A percentile compares a stretch with the other conserved stretches of the same genome.
These are phyloP conservation scores for Drosophila asahinai DNA, from an alignment of 1,140 invertebrate species.

Conservation along the genomic window DNA sequence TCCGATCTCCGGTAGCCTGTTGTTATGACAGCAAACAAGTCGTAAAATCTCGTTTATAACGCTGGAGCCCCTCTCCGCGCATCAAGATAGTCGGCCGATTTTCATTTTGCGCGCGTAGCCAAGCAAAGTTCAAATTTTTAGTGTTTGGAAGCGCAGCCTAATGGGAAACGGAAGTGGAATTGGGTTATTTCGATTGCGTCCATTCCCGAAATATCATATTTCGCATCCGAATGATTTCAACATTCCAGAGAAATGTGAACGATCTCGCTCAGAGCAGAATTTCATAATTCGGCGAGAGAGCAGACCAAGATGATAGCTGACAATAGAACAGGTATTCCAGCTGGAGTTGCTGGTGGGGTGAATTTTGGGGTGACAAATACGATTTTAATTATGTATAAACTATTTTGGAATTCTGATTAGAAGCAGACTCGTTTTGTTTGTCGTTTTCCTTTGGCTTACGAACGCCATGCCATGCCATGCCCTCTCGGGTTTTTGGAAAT, in stretches of 20 bases:
- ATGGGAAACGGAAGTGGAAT: conserved; percentile 53
- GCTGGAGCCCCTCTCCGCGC: neutral
- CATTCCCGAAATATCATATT: conserved; percentile 44
- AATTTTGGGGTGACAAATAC: conserved; percentile 61
- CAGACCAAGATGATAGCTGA: conserved; percentile 27
- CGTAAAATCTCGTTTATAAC: conserved; percentile 68
- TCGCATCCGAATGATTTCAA: conserved; percentile 15
- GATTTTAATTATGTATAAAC: conserved; percentile 71
- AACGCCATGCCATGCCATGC: neutral
- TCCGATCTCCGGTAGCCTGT: conserved; percentile 60
- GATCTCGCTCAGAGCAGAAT: conserved; percentile 4
- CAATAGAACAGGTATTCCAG: conserved; percentile 64
- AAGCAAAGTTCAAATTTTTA: conserved; percentile 39
- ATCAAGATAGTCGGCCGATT: conserved; percentile 32
- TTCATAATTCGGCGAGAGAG: conserved; percentile 29
- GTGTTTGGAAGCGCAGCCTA: neutral
- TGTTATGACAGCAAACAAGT: conserved; percentile 80
- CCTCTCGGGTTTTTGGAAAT: conserved; percentile 38
- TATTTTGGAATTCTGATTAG: conserved; percentile 47
- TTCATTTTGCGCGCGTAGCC: conserved; percentile 13
- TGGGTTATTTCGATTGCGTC: conserved; percentile 43
- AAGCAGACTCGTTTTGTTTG: conserved; percentile 36
- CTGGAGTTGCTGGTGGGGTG: conserved; percentile 44
- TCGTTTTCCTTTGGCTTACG: conserved; percentile 23
- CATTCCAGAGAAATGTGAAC: neutral